Evolutionary conservation across 2,113 vertebrate species (phyloP).

Genomic region (Tylochromis polylepis): DNA sequence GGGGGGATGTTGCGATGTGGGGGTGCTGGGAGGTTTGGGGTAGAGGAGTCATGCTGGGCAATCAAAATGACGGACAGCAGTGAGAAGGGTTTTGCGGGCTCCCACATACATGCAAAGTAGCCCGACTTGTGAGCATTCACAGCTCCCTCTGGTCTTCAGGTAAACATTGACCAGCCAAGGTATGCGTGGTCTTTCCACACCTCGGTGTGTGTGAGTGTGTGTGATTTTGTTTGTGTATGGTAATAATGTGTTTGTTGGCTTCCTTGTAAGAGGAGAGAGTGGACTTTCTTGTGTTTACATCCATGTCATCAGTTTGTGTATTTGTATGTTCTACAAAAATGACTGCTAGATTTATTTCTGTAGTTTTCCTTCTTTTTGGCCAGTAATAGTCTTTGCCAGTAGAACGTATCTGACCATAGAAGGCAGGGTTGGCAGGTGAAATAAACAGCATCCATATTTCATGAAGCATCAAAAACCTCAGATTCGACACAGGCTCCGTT

Average conservation of each 20-base stretch:
- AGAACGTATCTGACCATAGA: slow-evolving; percentile 39
- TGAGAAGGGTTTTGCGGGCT: slow-evolving; percentile 96
- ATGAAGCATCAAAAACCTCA: slow-evolving; percentile 50
- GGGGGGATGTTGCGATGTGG: slow-evolving; percentile 27
- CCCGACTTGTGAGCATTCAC: slow-evolving; percentile 87
- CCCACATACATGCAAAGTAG: slow-evolving; percentile 96
- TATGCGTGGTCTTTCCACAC: slow-evolving; percentile 50
- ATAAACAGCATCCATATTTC: slow-evolving; percentile 63
- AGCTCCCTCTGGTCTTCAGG: slow-evolving; percentile 84
- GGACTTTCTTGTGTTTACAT: slow-evolving; percentile 30
- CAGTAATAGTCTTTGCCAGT: neutral
- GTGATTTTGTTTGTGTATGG: slow-evolving; percentile 63
- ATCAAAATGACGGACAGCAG: slow-evolving; percentile 95
- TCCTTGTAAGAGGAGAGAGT: slow-evolving; percentile 18
- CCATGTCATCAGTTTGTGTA: slow-evolving; percentile 28
- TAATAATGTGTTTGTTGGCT: slow-evolving; percentile 62
- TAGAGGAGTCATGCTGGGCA: slow-evolving; percentile 85
- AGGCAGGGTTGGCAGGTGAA: slow-evolving; percentile 60
- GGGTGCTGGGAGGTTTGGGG: slow-evolving; percentile 50
- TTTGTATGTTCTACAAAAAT: slow-evolving; percentile 34
- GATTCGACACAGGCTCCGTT: slow-evolving; percentile 61
- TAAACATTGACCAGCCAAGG: slow-evolving; percentile 81
- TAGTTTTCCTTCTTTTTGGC: slow-evolving; percentile 17
- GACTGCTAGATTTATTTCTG: slow-evolving; percentile 45
- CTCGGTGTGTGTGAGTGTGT: slow-evolving; percentile 40